Conservation (phyloP, 2,113 vertebrate genomes). For the Seriola aureovittata region DNA sequence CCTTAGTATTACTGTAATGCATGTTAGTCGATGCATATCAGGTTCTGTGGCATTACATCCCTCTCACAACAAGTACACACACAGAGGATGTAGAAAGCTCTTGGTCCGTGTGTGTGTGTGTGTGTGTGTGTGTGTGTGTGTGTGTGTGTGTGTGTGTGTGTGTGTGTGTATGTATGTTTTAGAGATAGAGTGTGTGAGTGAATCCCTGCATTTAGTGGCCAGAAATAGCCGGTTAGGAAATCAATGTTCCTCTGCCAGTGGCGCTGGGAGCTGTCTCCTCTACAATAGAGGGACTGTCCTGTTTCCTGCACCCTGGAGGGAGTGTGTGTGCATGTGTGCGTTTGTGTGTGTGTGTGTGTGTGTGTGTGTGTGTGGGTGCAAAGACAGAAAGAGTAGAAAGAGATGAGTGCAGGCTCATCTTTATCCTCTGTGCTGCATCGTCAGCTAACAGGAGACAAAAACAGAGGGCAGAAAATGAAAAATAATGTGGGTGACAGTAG, state of each 20-base stretch:
- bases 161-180: constrained; percentile 10
- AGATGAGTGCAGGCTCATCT: constrained; percentile 23
- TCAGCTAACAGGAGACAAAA: constrained; percentile 42
- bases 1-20: constrained; percentile 15
- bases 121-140: constrained; percentile 6
- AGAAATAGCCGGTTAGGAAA: constrained; percentile 77
- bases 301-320: constrained; percentile 67
- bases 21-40: constrained; percentile 13
- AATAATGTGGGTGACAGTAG: constrained; percentile 29
- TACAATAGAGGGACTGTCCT: constrained; percentile 77
- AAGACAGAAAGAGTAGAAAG: background rate
- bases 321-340: constrained; percentile 26
- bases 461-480: constrained; percentile 9
- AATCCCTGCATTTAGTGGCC: constrained; percentile 63
- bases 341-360: constrained; percentile 33
- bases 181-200: constrained; percentile 12
- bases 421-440: constrained; percentile 41
- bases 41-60: constrained; percentile 7
- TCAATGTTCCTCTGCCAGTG: constrained; percentile 73
- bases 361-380: constrained; percentile 39
- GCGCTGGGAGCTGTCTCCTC: constrained; percentile 74
- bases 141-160: constrained; percentile 5
- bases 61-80: constrained; percentile 13
- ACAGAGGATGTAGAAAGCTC: constrained; percentile 10
- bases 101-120: background rate